phyloP scores from a whole-genome alignment of 2,888 invertebrate genomes.

The Torymus aiolomorphi region DNA sequence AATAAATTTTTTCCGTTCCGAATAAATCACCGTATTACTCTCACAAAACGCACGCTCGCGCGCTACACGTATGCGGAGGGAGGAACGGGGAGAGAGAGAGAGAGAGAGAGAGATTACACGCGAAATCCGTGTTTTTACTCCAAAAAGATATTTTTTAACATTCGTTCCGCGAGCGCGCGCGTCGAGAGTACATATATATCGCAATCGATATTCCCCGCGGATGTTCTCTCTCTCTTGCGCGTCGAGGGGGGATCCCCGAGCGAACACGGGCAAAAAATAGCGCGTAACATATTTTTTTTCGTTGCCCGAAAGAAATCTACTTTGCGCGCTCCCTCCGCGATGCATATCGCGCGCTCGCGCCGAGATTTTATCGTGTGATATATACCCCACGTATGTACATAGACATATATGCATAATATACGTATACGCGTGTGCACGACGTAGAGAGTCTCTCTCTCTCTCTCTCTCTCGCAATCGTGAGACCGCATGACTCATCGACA shows the following conservation, averaged over 20 bases:
- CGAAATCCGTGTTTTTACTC: neutral
- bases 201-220: slow-evolving; percentile 25
- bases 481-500: slow-evolving; percentile 47
- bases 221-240: too few relatives aligned
- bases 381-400: too few relatives aligned
- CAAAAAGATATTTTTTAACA: slow-evolving; percentile 30
- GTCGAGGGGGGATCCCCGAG: too few relatives aligned
- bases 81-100: neutral
- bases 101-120: neutral
- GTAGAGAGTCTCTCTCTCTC: neutral
- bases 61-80: too few relatives aligned
- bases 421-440: neutral
- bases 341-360: slow-evolving; percentile 13
- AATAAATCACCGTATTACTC: slow-evolving; percentile 6
- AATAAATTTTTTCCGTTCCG: neutral
- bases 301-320: slow-evolving; percentile 37
- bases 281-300: slow-evolving; percentile 27
- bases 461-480: neutral
- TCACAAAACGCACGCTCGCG: neutral
- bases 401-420: neutral
- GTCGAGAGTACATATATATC: too few relatives aligned
- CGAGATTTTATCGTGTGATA: slow-evolving; percentile 44
- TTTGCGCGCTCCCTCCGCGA: slow-evolving; percentile 19
- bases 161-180: neutral
- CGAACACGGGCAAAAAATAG: too few relatives aligned